Conservation (phyloP, 2,888 invertebrate species). For the Tachina grossa region DNA sequence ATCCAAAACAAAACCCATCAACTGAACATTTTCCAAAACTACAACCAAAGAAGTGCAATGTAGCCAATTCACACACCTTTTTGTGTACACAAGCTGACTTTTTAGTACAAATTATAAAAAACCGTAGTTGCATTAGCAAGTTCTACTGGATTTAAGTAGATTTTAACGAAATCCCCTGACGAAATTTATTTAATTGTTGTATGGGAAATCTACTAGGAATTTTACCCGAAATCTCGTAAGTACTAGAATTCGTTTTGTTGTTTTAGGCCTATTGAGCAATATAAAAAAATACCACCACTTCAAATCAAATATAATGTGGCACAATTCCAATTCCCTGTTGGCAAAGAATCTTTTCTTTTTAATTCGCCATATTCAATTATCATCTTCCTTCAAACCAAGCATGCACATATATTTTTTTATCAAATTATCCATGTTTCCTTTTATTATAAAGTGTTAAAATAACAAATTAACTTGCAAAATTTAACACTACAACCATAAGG, state of each 20-base stretch:
- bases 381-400: neutral
- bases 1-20: too few species aligned
- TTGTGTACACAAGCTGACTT: too few species aligned
- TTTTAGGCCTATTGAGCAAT: neutral
- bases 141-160: too few species aligned
- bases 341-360: neutral
- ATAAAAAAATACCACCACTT: neutral
- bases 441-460: constrained; percentile 68
- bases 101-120: too few species aligned
- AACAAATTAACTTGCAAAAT: constrained; percentile 70
- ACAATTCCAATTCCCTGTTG: constrained; percentile 2
- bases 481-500: constrained; percentile 72
- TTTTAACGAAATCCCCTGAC: too few species aligned
- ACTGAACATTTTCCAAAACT: too few species aligned
- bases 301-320: neutral
- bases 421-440: neutral
- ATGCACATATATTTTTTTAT: neutral
- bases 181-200: too few species aligned
- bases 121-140: too few species aligned
- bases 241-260: neutral
- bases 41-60: too few species aligned
- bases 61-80: too few species aligned
- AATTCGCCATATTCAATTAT: constrained; percentile 7
- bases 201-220: too few species aligned
- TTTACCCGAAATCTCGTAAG: neutral